Percentiles rank a stretch among this genome's conserved stretches.
Evolutionary conservation across 1,140 invertebrate genomes (phyloP).

Genomic region (Dinoponera quadriceps): DNA sequence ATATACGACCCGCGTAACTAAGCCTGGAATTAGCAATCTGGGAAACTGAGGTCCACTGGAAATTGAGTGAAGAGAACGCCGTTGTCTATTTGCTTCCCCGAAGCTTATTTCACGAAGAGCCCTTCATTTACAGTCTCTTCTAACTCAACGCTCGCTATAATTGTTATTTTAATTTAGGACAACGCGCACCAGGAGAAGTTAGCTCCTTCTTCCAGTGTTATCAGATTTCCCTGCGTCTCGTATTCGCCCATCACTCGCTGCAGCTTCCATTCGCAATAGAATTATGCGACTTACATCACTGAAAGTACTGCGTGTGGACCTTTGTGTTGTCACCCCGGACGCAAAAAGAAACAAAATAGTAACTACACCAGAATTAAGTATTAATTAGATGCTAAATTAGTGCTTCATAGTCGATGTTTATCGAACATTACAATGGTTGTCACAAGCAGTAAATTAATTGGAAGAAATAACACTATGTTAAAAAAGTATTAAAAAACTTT

Average conservation of each 20-base stretch:
- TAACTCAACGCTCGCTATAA: neutral
- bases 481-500: too few species aligned
- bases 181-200: neutral
- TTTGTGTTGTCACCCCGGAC: too few species aligned
- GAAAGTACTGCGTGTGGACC: neutral
- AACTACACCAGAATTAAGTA: too few species aligned
- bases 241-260: neutral
- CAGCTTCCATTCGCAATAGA: neutral
- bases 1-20: neutral
- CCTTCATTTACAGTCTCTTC: neutral
- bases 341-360: too few species aligned
- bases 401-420: too few species aligned
- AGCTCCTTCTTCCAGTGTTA: slow-evolving; percentile 7
- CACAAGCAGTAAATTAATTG: too few species aligned
- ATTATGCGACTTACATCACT: neutral
- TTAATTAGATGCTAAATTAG: too few species aligned
- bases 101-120: neutral
- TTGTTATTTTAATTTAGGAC: slow-evolving; percentile 7
- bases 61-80: neutral
- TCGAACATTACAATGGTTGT: too few species aligned
- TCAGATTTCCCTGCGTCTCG: neutral
- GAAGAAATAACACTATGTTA: too few species aligned
- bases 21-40: neutral
- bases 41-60: neutral
- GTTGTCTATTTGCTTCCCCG: neutral